Base-by-base conservation (phyloP, 2,888 invertebrate species). In the Drosophila paramelanica region DNA sequence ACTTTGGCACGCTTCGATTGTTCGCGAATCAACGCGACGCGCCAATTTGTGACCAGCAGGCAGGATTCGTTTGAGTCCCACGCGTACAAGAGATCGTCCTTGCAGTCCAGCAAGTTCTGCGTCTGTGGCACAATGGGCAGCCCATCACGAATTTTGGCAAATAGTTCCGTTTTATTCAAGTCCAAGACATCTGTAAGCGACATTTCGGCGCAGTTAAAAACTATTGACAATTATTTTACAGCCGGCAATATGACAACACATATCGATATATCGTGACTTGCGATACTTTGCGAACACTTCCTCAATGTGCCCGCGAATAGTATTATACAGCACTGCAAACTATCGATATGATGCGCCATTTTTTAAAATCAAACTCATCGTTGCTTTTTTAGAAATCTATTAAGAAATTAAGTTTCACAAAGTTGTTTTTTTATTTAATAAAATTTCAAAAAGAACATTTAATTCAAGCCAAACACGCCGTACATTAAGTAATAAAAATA, bases 61-160 rank as follows among this genome's bases (percentile, higher is more conserved):
- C 94, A 94, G 69, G 93, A 93, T 75, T 94, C 94, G 38, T 93
- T 92, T 1, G 93, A 93, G 81, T 95, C 93, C 95, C 95, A 95
- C 6, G 93, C 93, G 89, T 93, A 95, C 11, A 95, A 89, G 71
- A 95, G 91, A 85, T 95, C 94, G 79, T 95, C 95, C 43, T 93
- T 93, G 68, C 94, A 93, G 56, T 94, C 94, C 36, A 95, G 77
- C 42, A 95, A 91, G 83, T 94, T 94, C 58, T 93, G 93, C 0
- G 95, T 94, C 69, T 93, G 93, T n/a, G 83, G 79, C 45, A 92
- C 92, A 70, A 93, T 91, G 1, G 94, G 93, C 38, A 95, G 84
- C n/a, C 93, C 92, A 53, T 92, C 91, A 58, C 93, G 93, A 47
- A 94, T 91, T 81, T 93, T 93, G 64, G 93, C 93, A 83, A 95